phyloP scores from a whole-genome alignment of 1,140 invertebrate genomes.

The Notospermus geniculatus region DNA sequence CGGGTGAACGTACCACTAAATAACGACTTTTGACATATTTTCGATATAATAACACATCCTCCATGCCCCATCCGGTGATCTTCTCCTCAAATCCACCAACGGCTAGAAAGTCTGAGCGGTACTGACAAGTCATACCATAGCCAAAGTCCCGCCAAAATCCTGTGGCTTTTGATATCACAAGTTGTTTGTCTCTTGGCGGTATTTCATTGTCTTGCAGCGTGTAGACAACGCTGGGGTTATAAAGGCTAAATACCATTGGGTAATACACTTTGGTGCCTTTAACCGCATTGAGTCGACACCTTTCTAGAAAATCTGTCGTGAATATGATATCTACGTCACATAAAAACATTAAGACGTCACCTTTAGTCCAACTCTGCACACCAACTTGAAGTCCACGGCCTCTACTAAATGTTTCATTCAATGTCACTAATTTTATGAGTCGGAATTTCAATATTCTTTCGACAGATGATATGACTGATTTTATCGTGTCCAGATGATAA shows the following conservation, averaged over 20 bases:
- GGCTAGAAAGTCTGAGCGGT: slow-evolving; percentile 74
- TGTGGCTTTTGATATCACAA: slow-evolving; percentile 75
- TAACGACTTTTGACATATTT: slow-evolving; percentile 70
- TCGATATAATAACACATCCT: slow-evolving; percentile 77
- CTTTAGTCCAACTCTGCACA: slow-evolving; percentile 60
- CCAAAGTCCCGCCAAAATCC: slow-evolving; percentile 85
- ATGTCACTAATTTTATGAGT: slow-evolving; percentile 67
- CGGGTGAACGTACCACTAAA: slow-evolving; percentile 74
- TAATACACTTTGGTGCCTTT: slow-evolving; percentile 75
- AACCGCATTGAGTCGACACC: slow-evolving; percentile 65
- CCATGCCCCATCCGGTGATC: slow-evolving; percentile 78
- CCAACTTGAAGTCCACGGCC: slow-evolving; percentile 75
- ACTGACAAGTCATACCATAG: slow-evolving; percentile 82
- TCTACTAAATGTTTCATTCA: slow-evolving; percentile 77
- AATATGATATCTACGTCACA: slow-evolving; percentile 83
- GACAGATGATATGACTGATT: slow-evolving; percentile 63
- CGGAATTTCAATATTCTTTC: slow-evolving; percentile 57
- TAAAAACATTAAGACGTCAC: slow-evolving; percentile 69
- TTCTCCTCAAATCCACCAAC: slow-evolving; percentile 68
- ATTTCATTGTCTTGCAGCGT: slow-evolving; percentile 67
- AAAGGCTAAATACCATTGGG: slow-evolving; percentile 80
- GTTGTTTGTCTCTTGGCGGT: slow-evolving; percentile 61
- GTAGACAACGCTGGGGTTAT: slow-evolving; percentile 79
- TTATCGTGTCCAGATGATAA: slow-evolving; percentile 58
- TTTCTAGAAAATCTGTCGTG: slow-evolving; percentile 71